Percentiles rank a stretch among this genome's conserved stretches.
phyloP scores from a whole-genome alignment of 2,113 vertebrate species.

The Triplophysa siluroides region DNA sequence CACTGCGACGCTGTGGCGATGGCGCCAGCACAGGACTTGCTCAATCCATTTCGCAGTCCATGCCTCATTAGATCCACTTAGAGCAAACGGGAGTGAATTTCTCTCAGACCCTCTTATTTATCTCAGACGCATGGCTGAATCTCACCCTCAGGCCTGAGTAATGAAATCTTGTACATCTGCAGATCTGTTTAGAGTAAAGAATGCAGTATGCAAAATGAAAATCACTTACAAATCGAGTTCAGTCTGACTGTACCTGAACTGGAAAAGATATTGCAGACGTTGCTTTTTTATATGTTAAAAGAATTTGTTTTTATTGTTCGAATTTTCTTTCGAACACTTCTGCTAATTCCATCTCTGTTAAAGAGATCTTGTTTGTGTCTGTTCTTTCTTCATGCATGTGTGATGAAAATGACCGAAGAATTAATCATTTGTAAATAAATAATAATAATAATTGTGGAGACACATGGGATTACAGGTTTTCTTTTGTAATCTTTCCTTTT shows the following conservation, averaged over 20 bases:
- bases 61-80: conserved; percentile 39
- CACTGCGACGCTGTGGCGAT: not conserved
- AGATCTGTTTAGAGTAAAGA: conserved; percentile 2
- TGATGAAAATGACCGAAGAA: too few relatives aligned
- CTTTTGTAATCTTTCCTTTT: too few relatives aligned
- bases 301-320: too few relatives aligned
- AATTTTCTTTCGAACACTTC: too few relatives aligned
- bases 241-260: not conserved
- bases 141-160: conserved; percentile 10
- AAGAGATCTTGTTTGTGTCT: too few relatives aligned
- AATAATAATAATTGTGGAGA: too few relatives aligned
- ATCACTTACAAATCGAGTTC: not conserved
- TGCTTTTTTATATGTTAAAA: not conserved
- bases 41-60: conserved; percentile 18
- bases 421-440: too few relatives aligned
- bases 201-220: not conserved
- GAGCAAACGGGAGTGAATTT: conserved; percentile 13
- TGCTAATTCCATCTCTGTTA: too few relatives aligned
- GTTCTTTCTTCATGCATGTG: too few relatives aligned
- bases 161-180: not conserved
- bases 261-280: not conserved
- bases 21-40: not conserved
- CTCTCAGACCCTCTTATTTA: conserved; percentile 29
- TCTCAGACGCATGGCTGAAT: conserved; percentile 25
- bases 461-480: too few relatives aligned